Base-by-base conservation (phyloP, 2,113 vertebrate genomes). In the Pomatorhinus ruficollis region DNA sequence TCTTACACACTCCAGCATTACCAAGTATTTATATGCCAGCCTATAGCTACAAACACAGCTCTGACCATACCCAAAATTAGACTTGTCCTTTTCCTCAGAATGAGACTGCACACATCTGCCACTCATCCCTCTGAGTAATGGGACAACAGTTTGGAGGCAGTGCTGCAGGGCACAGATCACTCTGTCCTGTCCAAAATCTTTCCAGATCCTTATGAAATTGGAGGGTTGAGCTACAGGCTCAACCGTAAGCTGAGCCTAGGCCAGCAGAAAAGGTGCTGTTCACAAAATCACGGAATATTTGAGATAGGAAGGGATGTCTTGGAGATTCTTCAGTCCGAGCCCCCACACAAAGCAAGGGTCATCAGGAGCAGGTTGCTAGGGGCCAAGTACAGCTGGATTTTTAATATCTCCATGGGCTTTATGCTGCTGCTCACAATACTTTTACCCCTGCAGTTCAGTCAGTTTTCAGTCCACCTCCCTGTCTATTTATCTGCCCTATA, bases 151-250 rank as follows among this genome's bases (percentile, higher is more conserved):
- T 27, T 60, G 63, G 63, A 77, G 45, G 54, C 37, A 28, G 15
- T 8, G 18, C 54, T 77, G 33, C 18, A 68, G 33, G 53, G 11
- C 21, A 50, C 0, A 0, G 15, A 52, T 27, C 37, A 28, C 39
- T 37, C 37, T 69, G 33, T 52, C 37, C 53, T 37, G 33, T 19
- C 54, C 63, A 60, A 87, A 77, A 45, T 21, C 12, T 77, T 37
- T 37, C 11, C 11, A 60, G 53, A 75, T n/a, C 3, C 9, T 65
- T 19, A 20, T n/a, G 37, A 86, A 88, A 17, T 6, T 59, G 76
- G 52, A 57, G 8, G 10, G 12, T 53, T 56, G 24, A 72, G 37
- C 66, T 63, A 66, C 35, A 75, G 25, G 52, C 13, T 64, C 49
- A 72, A 10, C 7, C 47, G 9, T 47, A 57, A 65, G 9, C 18